Evolutionary conservation across 2,888 invertebrate species (phyloP), one percentile per base, ranked within the genome.

Genomic region (Melinaea marsaeus): DNA sequence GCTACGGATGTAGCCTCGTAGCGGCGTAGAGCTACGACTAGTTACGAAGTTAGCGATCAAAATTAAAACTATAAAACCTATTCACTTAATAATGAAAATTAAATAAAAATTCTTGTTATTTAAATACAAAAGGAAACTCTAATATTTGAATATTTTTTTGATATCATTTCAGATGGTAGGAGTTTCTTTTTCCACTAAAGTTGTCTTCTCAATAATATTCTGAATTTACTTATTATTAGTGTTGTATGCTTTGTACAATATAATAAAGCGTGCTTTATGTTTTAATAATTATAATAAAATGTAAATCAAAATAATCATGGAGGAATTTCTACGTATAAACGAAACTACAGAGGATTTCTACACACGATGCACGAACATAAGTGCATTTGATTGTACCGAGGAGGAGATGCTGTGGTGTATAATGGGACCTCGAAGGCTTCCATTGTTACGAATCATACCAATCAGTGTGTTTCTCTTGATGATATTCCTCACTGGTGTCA

Each of bases 401-500:
- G 91, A 92, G n/a, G 92, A 93, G 68, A 94, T 92, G 85, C 80
- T 94, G 48, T 84, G 86, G 75, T 82, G 80, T 67, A 81, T 89
- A 72, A 88, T 94, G 81, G 95, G 95, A 0, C 94, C 94, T 0
- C 91, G 93, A 57, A 87, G 92, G 54, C 78, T 94, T 64, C 92
- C 94, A 0, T 76, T 93, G 37, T 77, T 81, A 67, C 91, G 91
- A 72, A 91, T 92, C 7, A 75, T 93, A 22, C 85, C 94, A 0
- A 87, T 95, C 57, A 95, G 95, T 0, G 90, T 94, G 61, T 91
- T 95, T 45, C 95, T 97, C 76, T 89, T 94, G 66, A 83, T 93
- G 62, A 95, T 97, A 67, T 97, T 97, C 81, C 84, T 97, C 57
- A 95, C 96, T 0, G 97, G 97, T 0, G 92, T 97, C 46, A 88